Base-by-base conservation (phyloP, 2,888 invertebrate genomes). In the Epinotia nisella region DNA sequence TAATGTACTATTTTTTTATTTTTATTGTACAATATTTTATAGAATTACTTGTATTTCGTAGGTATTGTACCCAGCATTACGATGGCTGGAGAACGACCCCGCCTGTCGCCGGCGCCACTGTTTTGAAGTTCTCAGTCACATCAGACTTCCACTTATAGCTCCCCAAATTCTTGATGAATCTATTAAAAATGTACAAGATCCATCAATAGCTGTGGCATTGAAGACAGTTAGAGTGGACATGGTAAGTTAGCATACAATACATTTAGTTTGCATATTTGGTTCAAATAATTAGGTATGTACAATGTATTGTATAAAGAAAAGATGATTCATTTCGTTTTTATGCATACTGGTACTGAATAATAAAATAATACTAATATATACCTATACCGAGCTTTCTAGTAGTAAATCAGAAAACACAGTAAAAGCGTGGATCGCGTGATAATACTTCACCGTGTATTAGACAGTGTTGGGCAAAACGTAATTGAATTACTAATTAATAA, bases 11-110 rank as follows among this genome's bases (percentile, higher is more conserved):
- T n/a, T n/a, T n/a, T n/a, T n/a, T n/a, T n/a, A n/a, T n/a, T n/a
- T n/a, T n/a, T n/a, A n/a, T 4, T 51, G 7, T 17, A 17, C 49
- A n/a, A n/a, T 51, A 17, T n/a, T 17, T 7, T 2, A n/a, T 51
- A 51, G 17, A 15, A 41, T 41, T 45, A 15, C 1, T 56, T 58
- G 0, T 19, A 9, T 41, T 19, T 58, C 2, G 11, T 83, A 97
- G 96, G 96, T 97, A 75, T 96, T 98, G 86, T 96, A 96, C 86
- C 97, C 97, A 70, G 98, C 98, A 19, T 92, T 98, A 78, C 95
- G 96, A 78, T 98, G 98, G 98, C 95, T 98, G 64, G 96, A 96
- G 77, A 96, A 97, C 83, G 97, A 98, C 83, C 95, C 97, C 17
- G 91, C 95, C 19, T 95, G 96, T 67, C 94, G 98, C 70, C 95